Conservation (phyloP, 1,140 invertebrate species). For the Anadara kagoshimensis region DNA sequence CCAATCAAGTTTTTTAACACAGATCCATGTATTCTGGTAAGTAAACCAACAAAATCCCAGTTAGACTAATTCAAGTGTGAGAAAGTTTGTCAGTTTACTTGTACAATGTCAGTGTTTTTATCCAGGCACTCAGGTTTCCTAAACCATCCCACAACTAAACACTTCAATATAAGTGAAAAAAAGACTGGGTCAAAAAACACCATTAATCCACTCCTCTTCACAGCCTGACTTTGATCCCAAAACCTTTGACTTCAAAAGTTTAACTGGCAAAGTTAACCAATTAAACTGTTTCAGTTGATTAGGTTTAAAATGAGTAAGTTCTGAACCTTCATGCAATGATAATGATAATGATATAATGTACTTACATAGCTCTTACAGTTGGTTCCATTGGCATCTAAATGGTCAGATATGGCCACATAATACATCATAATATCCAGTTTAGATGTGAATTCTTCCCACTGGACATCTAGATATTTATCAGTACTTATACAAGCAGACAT, state of each 20-base stretch:
- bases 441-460: slow-evolving; percentile 53
- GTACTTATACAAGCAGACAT: slow-evolving; percentile 15
- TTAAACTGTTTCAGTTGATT: background rate
- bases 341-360: background rate
- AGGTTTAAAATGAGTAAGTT: background rate
- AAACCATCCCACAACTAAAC: too few relatives aligned
- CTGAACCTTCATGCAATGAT: background rate
- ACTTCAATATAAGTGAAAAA: too few relatives aligned
- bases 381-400: slow-evolving; percentile 19
- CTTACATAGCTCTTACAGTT: slow-evolving; percentile 45
- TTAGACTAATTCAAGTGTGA: background rate
- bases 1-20: too few relatives aligned
- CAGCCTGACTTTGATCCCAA: too few relatives aligned
- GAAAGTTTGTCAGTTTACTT: too few relatives aligned
- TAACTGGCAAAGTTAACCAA: background rate
- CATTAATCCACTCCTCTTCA: too few relatives aligned
- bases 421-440: slow-evolving; percentile 57
- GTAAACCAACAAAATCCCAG: too few relatives aligned
- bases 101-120: too few relatives aligned
- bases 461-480: slow-evolving; percentile 31
- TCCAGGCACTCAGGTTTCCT: too few relatives aligned
- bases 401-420: slow-evolving; percentile 53
- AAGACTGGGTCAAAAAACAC: too few relatives aligned
- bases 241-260: too few relatives aligned
- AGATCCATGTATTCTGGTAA: too few relatives aligned